Percentiles rank a stretch among this genome's conserved stretches.
These are phyloP conservation scores for cattle (Bos taurus) DNA, from an alignment of 2,113 vertebrate genomes.

Conservation along the genomic window ARS-UCD2.0 NC_037344.1:46623001-46623500, in stretches of 20 bases:
- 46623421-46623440: no score
- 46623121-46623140: not conserved
- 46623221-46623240: not conserved
- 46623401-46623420: accelerated
- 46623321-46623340: no score
- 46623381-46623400: not conserved
- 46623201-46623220: not conserved
- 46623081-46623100: not conserved
- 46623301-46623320: not conserved
- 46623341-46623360: no score
- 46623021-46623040: not conserved
- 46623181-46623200: not conserved
- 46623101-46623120: accelerated
- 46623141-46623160: not conserved
- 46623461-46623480: not conserved
- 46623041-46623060: not conserved
- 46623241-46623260: not conserved
- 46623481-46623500: not conserved
- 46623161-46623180: not conserved
- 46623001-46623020: not conserved
- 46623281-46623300: not conserved
- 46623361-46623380: not conserved
- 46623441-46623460: not conserved
- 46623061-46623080: not conserved
- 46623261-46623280: not conserved